These are phyloP conservation scores for Camelus dromedarius DNA, from an alignment of 2,113 vertebrate species.

Conservation along the genomic window DNA sequence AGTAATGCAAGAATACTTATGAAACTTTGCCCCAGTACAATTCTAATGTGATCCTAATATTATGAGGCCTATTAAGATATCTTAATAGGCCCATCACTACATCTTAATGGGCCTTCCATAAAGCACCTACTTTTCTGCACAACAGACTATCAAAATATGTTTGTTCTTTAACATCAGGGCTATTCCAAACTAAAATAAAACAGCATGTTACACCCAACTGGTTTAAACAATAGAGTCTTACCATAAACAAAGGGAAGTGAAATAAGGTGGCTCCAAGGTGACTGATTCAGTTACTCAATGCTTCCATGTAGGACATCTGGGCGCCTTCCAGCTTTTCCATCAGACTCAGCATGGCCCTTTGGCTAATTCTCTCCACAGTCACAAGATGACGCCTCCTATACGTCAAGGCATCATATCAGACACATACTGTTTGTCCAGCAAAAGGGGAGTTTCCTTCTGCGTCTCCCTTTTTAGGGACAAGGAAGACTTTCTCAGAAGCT, in stretches of 20 bases:
- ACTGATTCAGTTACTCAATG: neutral
- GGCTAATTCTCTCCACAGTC: neutral
- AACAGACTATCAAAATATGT: neutral
- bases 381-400: neutral
- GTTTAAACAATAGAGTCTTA: neutral
- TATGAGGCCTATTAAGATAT: neutral
- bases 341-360: neutral
- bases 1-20: neutral
- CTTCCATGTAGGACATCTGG: neutral
- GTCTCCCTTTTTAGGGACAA: neutral
- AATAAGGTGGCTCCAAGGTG: neutral
- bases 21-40: conserved; percentile 5
- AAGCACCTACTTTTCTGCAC: neutral
- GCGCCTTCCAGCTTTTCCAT: neutral
- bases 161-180: conserved; percentile 31
- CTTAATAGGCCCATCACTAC: neutral
- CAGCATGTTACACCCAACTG: neutral
- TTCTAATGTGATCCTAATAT: conserved; percentile 38
- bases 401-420: neutral
- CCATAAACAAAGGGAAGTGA: neutral
- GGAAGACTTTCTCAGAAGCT: conserved; percentile 24
- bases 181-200: conserved; percentile 49
- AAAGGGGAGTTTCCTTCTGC: neutral
- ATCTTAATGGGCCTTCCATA: neutral
- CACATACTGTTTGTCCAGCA: neutral